phyloP scores from a whole-genome alignment of 1,140 invertebrate genomes.

The Lamellibrachia luymesi region DNA sequence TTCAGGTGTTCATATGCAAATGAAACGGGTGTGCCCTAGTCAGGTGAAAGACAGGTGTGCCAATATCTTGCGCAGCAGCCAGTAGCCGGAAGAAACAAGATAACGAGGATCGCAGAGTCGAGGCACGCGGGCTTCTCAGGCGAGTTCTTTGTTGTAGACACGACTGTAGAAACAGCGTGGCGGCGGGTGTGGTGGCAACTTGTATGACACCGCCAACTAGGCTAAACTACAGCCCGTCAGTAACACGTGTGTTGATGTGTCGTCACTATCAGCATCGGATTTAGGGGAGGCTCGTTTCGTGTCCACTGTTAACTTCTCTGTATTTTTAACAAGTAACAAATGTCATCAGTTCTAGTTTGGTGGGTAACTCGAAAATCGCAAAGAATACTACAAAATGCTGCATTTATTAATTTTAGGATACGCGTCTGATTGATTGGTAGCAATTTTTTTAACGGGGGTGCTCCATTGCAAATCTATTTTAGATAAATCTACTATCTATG shows the following conservation, averaged over 20 bases:
- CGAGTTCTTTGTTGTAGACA: neutral
- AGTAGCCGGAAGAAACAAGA: neutral
- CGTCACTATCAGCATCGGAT: neutral
- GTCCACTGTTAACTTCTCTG: neutral
- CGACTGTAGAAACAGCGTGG: neutral
- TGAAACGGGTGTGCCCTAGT: neutral
- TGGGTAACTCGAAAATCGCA: neutral
- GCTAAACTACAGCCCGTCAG: neutral
- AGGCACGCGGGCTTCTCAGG: neutral
- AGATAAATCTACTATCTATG: too few species aligned
- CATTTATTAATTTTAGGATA: neutral
- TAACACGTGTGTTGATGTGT: neutral
- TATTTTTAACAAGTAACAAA: neutral
- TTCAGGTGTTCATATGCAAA: slow-evolving; percentile 5
- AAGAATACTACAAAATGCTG: neutral
- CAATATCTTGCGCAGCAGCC: neutral
- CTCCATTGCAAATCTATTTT: too few species aligned
- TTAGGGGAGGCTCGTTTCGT: neutral
- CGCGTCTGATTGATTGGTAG: too few species aligned
- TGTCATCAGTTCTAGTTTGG: neutral
- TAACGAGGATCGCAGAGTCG: neutral
- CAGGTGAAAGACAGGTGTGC: neutral
- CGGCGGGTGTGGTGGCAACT: neutral
- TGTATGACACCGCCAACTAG: neutral
- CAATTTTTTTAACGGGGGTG: too few species aligned